Evolutionary conservation across 2,888 invertebrate genomes (phyloP).

Genomic region (Seladonia tumulorum): DNA sequence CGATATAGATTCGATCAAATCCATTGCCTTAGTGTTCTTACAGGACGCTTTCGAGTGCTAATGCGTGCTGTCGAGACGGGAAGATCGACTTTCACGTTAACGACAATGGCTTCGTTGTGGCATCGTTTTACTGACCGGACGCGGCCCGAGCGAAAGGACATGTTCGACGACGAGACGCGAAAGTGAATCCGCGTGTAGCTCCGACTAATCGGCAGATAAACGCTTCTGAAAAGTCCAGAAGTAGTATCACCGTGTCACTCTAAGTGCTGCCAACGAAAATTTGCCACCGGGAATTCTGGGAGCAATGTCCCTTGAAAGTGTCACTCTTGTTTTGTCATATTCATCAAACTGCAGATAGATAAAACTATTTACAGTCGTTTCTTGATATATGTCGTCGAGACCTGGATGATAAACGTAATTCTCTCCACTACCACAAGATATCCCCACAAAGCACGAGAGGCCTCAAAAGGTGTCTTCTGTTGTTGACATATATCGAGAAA

Average conservation of each 20-base stretch:
- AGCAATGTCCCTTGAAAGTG: background rate
- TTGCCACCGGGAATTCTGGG: background rate
- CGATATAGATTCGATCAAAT: constrained; percentile 9
- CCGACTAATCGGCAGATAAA: constrained; percentile 68
- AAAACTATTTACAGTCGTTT: too few relatives aligned
- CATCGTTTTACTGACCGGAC: constrained; percentile 43
- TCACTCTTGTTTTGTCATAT: background rate
- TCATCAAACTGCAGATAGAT: too few relatives aligned
- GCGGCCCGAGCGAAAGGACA: constrained; percentile 51
- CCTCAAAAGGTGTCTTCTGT: too few relatives aligned
- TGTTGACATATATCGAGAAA: too few relatives aligned
- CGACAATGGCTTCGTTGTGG: constrained; percentile 58
- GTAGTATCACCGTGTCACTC: constrained; percentile 23
- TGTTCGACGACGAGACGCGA: constrained; percentile 56
- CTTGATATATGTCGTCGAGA: too few relatives aligned
- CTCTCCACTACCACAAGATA: too few relatives aligned
- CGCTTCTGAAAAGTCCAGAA: constrained; percentile 56
- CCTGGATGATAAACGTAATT: too few relatives aligned
- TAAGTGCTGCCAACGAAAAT: constrained; percentile 4
- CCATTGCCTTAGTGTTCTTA: background rate
- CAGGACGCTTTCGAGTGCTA: constrained; percentile 34
- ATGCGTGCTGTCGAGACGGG: constrained; percentile 18
- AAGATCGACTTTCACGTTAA: constrained; percentile 64
- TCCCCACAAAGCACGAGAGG: too few relatives aligned
- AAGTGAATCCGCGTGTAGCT: constrained; percentile 70